Evolutionary conservation across 2,888 invertebrate species (phyloP).

Genomic region (Choreutis nemorana): DNA sequence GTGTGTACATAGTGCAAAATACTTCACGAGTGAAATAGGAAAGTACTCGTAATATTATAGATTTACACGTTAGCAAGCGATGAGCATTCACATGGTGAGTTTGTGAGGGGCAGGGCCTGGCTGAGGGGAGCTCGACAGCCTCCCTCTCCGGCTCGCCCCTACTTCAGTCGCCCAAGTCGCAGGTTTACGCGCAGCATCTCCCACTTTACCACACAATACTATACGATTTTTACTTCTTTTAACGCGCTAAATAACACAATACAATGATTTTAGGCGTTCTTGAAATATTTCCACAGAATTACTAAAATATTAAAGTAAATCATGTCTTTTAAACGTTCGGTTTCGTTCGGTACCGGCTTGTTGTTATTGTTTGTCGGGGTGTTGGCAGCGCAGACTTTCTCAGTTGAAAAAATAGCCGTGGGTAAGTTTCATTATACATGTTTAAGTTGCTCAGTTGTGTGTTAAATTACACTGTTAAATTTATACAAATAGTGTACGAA

Average conservation of each 20-base stretch:
- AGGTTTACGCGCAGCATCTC: conserved; percentile 60
- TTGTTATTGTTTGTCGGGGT: conserved; percentile 35
- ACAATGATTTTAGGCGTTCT: no score
- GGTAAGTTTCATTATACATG: conserved; percentile 34
- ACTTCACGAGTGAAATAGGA: no score
- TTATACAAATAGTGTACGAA: neutral
- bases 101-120: conserved; percentile 25
- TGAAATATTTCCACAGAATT: no score
- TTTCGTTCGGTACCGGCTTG: conserved; percentile 25
- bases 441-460: neutral
- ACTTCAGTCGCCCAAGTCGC: conserved; percentile 61
- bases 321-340: conserved; percentile 11
- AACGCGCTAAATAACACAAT: conserved; percentile 12
- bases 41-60: conserved; percentile 4
- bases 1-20: no score
- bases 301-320: conserved; percentile 15
- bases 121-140: conserved; percentile 20
- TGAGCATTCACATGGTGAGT: conserved; percentile 7
- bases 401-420: conserved; percentile 55
- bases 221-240: conserved; percentile 5
- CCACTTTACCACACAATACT: conserved; percentile 24
- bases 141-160: conserved; percentile 29
- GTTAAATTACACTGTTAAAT: neutral
- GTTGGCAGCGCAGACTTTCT: conserved; percentile 39
- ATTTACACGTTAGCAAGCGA: conserved; percentile 1